Percentiles rank a stretch among this genome's conserved stretches.
Conservation (phyloP, 2,888 invertebrate species). For the Crossocerus cetratus region DNA sequence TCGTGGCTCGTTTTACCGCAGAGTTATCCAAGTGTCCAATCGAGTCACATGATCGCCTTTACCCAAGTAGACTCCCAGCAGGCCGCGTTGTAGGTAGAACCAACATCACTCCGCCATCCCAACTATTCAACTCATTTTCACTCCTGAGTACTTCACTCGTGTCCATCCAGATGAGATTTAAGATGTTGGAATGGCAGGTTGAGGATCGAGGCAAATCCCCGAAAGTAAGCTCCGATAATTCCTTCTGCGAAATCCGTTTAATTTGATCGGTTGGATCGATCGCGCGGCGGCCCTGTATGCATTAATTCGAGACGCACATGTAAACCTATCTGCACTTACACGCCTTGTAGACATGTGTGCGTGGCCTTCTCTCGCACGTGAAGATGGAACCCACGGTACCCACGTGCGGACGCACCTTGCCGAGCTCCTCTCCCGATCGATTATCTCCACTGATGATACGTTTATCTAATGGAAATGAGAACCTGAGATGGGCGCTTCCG, state of each 20-base stretch:
- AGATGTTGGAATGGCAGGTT: no score
- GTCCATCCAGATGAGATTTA: no score
- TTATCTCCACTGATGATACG: slow-evolving; percentile 39
- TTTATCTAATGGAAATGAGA: slow-evolving; percentile 48
- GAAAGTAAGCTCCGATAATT: neutral
- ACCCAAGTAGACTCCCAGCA: slow-evolving; percentile 24
- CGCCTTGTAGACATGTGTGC: no score
- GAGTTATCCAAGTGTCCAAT: slow-evolving; percentile 45
- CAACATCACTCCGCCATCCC: no score
- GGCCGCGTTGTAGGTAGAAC: slow-evolving; percentile 4
- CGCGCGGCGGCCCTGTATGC: neutral
- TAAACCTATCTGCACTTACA: slow-evolving; percentile 9
- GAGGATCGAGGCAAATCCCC: no score
- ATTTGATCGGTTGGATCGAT: slow-evolving; percentile 7
- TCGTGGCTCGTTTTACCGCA: slow-evolving; percentile 45
- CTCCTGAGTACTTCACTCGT: no score
- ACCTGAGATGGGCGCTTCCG: slow-evolving; percentile 25
- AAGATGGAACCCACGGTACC: no score
- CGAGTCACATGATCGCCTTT: slow-evolving; percentile 45
- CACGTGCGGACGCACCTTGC: no score
- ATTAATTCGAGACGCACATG: slow-evolving; percentile 19
- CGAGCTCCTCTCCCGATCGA: slow-evolving; percentile 2
- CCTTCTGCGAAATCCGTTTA: neutral
- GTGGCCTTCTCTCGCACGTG: no score
- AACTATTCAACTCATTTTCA: no score